phyloP scores from a whole-genome alignment of 1,140 invertebrate species.

The Onthophagus taurus region DNA sequence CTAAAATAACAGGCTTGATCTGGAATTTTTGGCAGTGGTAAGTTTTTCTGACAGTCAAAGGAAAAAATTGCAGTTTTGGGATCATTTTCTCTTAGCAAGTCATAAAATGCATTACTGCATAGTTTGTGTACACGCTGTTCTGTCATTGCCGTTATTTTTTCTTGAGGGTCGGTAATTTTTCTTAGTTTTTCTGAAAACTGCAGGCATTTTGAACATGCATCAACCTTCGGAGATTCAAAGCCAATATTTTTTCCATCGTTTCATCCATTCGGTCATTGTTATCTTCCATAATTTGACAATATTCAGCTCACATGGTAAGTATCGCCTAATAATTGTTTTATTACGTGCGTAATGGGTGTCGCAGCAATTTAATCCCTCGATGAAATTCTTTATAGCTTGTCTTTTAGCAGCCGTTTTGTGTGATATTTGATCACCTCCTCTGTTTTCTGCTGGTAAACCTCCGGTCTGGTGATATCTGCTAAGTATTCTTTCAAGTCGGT shows the following conservation, averaged over 20 bases:
- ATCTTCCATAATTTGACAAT: constrained; percentile 4
- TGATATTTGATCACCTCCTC: constrained; percentile 6
- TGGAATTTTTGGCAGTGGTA: constrained; percentile 2
- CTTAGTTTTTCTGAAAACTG: constrained; percentile 1
- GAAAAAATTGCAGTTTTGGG: not conserved
- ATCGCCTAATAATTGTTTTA: constrained; percentile 5
- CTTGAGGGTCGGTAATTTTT: not conserved
- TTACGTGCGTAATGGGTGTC: not conserved
- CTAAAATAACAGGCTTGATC: constrained; percentile 12
- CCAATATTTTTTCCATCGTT: not conserved
- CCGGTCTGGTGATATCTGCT: not conserved
- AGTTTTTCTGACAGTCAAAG: constrained; percentile 3
- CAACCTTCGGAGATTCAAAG: constrained; percentile 1
- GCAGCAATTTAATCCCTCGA: not conserved
- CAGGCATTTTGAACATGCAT: not conserved
- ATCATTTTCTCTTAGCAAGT: not conserved
- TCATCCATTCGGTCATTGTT: constrained; percentile 2
- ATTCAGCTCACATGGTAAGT: not conserved
- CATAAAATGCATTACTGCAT: not conserved
- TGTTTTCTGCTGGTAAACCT: not conserved
- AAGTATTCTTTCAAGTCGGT: too few species aligned
- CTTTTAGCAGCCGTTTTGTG: not conserved
- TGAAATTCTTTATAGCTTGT: not conserved
- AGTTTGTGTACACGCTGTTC: constrained; percentile 3
- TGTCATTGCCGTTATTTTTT: not conserved